phyloP scores from a whole-genome alignment of 1,140 invertebrate species.

The Latrodectus geometricus region DNA sequence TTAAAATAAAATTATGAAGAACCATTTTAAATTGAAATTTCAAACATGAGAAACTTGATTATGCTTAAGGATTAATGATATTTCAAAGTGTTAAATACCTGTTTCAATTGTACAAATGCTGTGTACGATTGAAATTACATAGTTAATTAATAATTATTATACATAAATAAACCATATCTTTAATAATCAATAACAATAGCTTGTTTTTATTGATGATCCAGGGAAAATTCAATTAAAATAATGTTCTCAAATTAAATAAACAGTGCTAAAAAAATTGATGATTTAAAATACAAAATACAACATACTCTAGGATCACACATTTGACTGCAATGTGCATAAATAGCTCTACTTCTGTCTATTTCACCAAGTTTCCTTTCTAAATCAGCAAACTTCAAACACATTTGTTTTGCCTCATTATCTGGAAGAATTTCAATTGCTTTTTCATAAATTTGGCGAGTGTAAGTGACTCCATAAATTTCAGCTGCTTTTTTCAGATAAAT shows the following conservation, averaged over 20 bases:
- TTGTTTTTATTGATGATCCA: background rate
- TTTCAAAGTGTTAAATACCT: no score
- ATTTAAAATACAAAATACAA: conserved; percentile 37
- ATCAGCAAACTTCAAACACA: conserved; percentile 96
- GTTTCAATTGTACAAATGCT: no score
- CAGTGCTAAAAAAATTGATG: background rate
- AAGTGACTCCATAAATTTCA: conserved; percentile 96
- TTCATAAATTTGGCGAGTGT: conserved; percentile 97
- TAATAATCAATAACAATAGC: no score
- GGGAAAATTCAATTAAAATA: background rate
- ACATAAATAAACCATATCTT: no score
- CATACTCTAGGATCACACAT: conserved; percentile 95
- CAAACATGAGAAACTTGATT: no score
- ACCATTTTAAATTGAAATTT: no score
- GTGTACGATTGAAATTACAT: no score
- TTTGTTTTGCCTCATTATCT: conserved; percentile 92
- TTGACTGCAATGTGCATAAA: conserved; percentile 98
- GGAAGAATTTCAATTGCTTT: conserved; percentile 95
- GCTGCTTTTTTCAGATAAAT: conserved; percentile 99
- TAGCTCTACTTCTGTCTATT: conserved; percentile 95
- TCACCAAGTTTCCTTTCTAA: conserved; percentile 98
- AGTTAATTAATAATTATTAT: no score
- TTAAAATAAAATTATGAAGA: no score
- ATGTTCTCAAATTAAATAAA: background rate
- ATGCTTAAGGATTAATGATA: no score